Evolutionary conservation across 2,113 vertebrate species (phyloP).

Genomic region (Hippocampus barbouri): DNA sequence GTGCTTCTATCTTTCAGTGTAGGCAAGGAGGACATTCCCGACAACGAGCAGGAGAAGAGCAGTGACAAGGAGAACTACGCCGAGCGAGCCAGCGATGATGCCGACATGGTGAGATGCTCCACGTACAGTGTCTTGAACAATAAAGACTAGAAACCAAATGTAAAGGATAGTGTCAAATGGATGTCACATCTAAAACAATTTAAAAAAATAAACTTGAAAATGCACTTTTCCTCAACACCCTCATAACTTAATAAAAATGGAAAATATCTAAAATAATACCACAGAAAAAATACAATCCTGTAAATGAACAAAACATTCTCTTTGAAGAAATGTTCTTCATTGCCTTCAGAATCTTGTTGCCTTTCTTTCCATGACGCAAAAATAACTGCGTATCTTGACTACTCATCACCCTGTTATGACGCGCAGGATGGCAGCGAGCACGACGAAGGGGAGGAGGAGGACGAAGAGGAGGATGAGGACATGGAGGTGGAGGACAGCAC

Average conservation of each 20-base stretch:
- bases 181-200: too few relatives aligned
- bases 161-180: too few relatives aligned
- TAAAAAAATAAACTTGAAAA: too few relatives aligned
- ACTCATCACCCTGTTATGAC: conserved; percentile 62
- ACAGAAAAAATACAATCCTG: too few relatives aligned
- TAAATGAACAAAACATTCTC: too few relatives aligned
- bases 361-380: too few relatives aligned
- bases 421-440: conserved; percentile 83
- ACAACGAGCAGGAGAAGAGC: conserved; percentile 84
- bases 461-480: conserved; percentile 92
- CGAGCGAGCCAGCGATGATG: conserved; percentile 76
- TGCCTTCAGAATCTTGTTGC: too few relatives aligned
- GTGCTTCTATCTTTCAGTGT: conserved; percentile 63
- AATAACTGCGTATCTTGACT: too few relatives aligned
- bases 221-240: too few relatives aligned
- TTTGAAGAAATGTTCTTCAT: too few relatives aligned
- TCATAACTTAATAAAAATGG: too few relatives aligned
- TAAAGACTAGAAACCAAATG: neutral
- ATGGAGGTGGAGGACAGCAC: conserved; percentile 91
- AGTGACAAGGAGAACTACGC: conserved; percentile 75
- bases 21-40: conserved; percentile 82
- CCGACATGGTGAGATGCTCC: conserved; percentile 74
- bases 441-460: conserved; percentile 85
- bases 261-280: too few relatives aligned
- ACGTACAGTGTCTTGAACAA: neutral